Conservation (phyloP, 2,888 invertebrate species). For the Cryptophagus acutangulus region DNA sequence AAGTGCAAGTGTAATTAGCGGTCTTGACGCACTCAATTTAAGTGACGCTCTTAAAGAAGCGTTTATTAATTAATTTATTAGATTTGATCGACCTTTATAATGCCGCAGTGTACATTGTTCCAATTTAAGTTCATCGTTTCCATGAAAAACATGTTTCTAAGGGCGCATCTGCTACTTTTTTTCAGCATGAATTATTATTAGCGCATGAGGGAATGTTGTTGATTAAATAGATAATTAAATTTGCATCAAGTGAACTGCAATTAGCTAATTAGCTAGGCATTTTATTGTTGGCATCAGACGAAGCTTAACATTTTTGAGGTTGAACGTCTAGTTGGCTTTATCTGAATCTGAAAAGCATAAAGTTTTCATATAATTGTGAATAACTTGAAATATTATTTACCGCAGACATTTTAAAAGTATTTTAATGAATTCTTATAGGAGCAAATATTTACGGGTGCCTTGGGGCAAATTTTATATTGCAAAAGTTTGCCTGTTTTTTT, state of each 20-base stretch:
- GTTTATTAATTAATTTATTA: constrained; percentile 6
- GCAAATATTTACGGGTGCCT: constrained; percentile 1
- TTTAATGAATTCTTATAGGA: constrained; percentile 1
- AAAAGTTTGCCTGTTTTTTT: constrained; percentile 1
- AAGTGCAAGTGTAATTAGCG: constrained; percentile 14
- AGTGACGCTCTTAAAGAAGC: constrained; percentile 3
- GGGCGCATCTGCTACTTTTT: no score
- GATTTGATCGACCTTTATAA: constrained; percentile 6
- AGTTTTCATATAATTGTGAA: constrained; percentile 1
- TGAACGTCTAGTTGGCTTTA: no score
- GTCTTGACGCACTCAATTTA: constrained; percentile 12
- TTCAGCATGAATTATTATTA: no score
- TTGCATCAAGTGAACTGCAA: no score
- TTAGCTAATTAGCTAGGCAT: no score
- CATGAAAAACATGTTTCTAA: no score
- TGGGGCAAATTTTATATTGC: constrained; percentile 1
- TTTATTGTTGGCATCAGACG: no score
- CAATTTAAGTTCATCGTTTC: no score
- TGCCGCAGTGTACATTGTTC: not conserved
- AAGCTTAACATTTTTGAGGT: no score
- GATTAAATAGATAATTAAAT: no score
- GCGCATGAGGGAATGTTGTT: no score
- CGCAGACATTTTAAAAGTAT: constrained; percentile 1
- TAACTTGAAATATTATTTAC: constrained; percentile 1
- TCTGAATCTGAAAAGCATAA: no score